Percentiles rank a stretch among this genome's conserved stretches.
Conservation (phyloP, 2,113 vertebrate genomes). For the Electrona antarctica region DNA sequence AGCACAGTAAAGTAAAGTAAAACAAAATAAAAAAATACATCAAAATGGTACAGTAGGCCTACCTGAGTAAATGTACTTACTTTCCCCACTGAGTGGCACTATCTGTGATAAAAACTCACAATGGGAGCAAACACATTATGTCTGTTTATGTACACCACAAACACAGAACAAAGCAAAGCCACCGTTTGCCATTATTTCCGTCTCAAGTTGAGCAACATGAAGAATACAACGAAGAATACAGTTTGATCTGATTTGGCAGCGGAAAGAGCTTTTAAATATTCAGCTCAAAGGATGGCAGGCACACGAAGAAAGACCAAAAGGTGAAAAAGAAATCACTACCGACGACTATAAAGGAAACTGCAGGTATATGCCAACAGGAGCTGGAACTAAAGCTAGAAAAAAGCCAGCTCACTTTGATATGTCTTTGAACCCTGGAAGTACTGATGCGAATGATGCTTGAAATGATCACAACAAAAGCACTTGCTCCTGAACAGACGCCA, state of each 20-base stretch:
- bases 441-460: background rate
- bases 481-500: background rate
- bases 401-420: background rate
- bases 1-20: too few relatives aligned
- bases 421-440: background rate
- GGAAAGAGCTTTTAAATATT: constrained; percentile 26
- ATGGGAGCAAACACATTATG: background rate
- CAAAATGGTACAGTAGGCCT: too few relatives aligned
- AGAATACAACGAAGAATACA: too few relatives aligned
- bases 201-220: constrained; percentile 4
- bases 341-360: background rate
- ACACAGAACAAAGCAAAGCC: background rate
- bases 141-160: background rate
- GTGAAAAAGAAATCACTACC: constrained; percentile 16
- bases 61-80: too few relatives aligned
- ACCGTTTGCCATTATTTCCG: background rate
- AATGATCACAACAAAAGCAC: background rate
- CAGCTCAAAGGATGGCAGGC: background rate
- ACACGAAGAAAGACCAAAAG: background rate
- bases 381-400: background rate
- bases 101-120: background rate
- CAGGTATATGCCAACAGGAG: background rate
- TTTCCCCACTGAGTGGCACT: background rate
- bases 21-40: too few relatives aligned
- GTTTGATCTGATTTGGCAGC: constrained; percentile 17